Base-by-base conservation (phyloP, 1,140 invertebrate genomes). In the Monochamus saltuarius region DNA sequence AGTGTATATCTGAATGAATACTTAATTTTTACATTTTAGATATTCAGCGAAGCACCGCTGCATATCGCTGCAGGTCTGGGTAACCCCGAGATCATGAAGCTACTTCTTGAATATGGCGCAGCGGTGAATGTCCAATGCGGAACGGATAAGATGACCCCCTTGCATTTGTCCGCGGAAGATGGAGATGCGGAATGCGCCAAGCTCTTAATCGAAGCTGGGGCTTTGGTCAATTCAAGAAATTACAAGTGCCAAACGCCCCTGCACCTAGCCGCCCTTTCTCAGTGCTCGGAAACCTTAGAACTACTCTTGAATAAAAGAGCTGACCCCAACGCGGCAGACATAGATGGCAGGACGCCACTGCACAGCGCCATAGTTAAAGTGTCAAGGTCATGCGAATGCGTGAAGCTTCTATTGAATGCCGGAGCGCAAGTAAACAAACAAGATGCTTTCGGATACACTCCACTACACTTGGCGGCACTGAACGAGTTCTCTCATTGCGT, bases 161-260 rank as follows among this genome's bases (percentile, higher is more conserved):
- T 95, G 7, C 92, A 94, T 74, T 80, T 93, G 64, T 89, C 91
- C 6, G 89, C 90, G 0, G 89, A 91, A 61, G 90, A 93, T 65
- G 90, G 89, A 16, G 87, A 88, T 62, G 79, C 81, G 0, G 85
- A 88, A 64, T 91, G 91, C 61, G 85, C 85, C 0, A 77, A 80
- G 40, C 71, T 92, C 56, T 77, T 95, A 11, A 75, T 94, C 10
- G 84, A 89, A 10, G 84, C 87, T 38, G 85, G 87, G 0, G 90
- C 92, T 1, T 75, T 84, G 34, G 82, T 83, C 16, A 81, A 87
- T 64, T 84, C 83, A 22, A 81, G 79, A 16, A 92, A 91, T 77
- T 81, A 81, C 36, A 84, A 87, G 64, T 83, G 85, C 22, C 90
- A 93, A 74, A 91, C 88, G 7, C 84, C 90, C 0, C 71, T 93